Conservation (phyloP, 2,888 invertebrate genomes). For the Idaea biselata region DNA sequence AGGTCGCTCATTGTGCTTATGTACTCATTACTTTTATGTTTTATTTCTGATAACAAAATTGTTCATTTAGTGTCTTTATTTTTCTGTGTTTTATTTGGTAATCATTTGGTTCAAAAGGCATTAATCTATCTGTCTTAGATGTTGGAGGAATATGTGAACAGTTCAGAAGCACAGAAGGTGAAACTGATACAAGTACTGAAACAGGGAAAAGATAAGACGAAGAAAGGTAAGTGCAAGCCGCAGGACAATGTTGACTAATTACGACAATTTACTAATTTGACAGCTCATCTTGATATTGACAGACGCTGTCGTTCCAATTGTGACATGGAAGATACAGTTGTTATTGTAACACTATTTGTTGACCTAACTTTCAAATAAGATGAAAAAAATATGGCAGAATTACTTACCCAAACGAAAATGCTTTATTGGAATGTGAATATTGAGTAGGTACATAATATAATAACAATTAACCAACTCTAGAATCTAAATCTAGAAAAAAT, state of each 20-base stretch:
- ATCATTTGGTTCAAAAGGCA: constrained; percentile 26
- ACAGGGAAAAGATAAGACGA: constrained; percentile 42
- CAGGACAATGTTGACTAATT: constrained; percentile 12
- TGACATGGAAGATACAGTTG: background rate
- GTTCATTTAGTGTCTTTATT: too few species aligned
- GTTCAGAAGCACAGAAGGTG: constrained; percentile 56
- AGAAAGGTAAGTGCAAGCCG: constrained; percentile 50
- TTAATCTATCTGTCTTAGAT: constrained; percentile 44
- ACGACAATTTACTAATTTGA: background rate
- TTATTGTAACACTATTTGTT: background rate
- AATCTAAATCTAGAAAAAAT: background rate
- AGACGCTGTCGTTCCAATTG: background rate
- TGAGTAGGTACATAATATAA: background rate
- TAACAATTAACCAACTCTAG: background rate
- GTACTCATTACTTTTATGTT: too few species aligned
- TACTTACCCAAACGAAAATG: background rate
- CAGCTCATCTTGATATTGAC: background rate
- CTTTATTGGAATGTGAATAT: background rate
- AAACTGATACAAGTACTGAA: constrained; percentile 67
- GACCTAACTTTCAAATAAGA: background rate
- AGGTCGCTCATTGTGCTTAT: too few species aligned
- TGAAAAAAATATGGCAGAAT: background rate
- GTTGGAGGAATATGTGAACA: constrained; percentile 61
- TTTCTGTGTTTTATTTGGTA: too few species aligned
- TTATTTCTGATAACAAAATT: too few species aligned